phyloP scores from a whole-genome alignment of 2,797 vertebrate genomes.

The Sitta carolinensis region DNA sequence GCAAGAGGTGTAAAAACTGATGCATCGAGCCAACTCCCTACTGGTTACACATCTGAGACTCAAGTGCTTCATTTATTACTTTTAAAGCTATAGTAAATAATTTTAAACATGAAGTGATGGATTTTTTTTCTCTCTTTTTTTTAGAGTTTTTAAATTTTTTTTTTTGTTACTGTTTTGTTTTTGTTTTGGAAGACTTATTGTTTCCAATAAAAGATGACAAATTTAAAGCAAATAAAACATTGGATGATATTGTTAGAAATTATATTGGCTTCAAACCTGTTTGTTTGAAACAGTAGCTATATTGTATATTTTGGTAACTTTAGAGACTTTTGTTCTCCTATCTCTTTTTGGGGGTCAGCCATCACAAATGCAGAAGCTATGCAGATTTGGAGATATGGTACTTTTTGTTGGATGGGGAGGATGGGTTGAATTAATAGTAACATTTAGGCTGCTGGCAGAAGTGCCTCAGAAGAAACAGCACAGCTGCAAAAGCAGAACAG shows the following conservation, averaged over 20 bases:
- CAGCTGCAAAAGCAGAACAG: conserved; percentile 39
- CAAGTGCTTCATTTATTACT: conserved; percentile 53
- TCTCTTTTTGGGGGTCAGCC: conserved; percentile 33
- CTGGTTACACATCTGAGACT: conserved; percentile 62
- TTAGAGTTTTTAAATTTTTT: too few species aligned
- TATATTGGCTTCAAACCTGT: neutral
- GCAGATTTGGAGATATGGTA: neutral
- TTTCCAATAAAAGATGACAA: neutral
- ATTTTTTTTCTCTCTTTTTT: rapidly evolving
- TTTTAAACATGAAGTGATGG: neutral
- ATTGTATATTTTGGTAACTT: conserved; percentile 36
- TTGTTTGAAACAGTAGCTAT: conserved; percentile 56
- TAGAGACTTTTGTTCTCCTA: conserved; percentile 4
- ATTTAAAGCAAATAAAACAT: conserved; percentile 17
- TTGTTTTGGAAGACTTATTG: neutral
- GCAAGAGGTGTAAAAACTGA: conserved; percentile 72
- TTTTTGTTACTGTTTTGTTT: neutral
- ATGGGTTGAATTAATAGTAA: conserved; percentile 1
- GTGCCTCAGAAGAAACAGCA: neutral
- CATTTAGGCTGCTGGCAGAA: conserved; percentile 11
- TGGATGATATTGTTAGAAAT: neutral
- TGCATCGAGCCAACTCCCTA: conserved; percentile 67
- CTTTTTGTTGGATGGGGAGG: conserved; percentile 45
- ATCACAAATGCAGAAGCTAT: conserved; percentile 56
- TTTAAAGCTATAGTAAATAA: conserved; percentile 60